Evolutionary conservation across 37 sponge, comb jelly and placozoan species (phyloP), one percentile per base, ranked within the genome.

Genomic region (Geodia barretti): DNA sequence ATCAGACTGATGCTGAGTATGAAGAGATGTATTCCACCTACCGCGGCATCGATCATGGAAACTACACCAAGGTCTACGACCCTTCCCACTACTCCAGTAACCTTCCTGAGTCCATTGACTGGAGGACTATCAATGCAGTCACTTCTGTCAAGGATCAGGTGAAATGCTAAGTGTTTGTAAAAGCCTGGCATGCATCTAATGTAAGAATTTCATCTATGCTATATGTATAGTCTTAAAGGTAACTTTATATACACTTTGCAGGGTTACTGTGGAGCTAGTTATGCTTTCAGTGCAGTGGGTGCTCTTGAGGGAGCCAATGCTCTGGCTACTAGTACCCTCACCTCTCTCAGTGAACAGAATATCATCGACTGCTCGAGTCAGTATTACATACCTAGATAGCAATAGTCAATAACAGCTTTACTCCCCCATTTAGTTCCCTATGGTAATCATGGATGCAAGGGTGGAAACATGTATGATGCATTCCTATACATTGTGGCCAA

Each of bases 231-330:
- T n/a, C n/a, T n/a, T n/a, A n/a, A n/a, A n/a, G n/a, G n/a, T n/a
- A n/a, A n/a, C 37, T 39, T 72, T 34, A n/a, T n/a, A n/a, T n/a
- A n/a, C 21, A 28, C 28, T 39, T 34, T 70, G 34, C 61, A 86
- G 90, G 87, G 88, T 20, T 62, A 83, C 42, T 95, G 96, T 83
- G 96, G 96, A 33, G 87, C 94, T 26, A 95, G 96, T 66, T 95
- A 93, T 92, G 90, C 96, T 19, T 95, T 95, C 79, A 87, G 91
- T 84, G 84, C 96, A 3, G 84, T 87, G 35, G 96, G 91, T 21
- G 78, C 90, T 34, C 86, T 95, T 0, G 94, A 95, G 69, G 96
- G 96, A 58, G 86, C 83, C 17, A 81, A 77, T 31, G 70, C 81
- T 42, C 58, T 82, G 32, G 78, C 83, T 38, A 78, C 62, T 68